phyloP scores from a whole-genome alignment of 2,888 invertebrate genomes.

The Papilio elwesi region DNA sequence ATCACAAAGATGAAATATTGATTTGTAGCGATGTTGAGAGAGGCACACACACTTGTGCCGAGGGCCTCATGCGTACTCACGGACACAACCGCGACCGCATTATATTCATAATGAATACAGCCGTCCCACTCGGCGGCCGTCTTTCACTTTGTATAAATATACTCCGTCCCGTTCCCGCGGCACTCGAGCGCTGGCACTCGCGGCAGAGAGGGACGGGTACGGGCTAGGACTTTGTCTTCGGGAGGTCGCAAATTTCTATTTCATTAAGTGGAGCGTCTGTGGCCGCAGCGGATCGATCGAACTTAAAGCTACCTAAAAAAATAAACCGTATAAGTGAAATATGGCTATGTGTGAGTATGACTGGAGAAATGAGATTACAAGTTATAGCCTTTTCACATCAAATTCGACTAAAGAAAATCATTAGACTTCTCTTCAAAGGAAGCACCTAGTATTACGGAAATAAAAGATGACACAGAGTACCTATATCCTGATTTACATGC shows the following conservation, averaged over 20 bases:
- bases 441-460: too few relatives aligned
- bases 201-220: constrained; percentile 73
- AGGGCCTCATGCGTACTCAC: constrained; percentile 68
- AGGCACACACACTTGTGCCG: constrained; percentile 70
- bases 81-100: constrained; percentile 80
- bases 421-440: too few relatives aligned
- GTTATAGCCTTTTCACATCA: too few relatives aligned
- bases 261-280: constrained; percentile 80
- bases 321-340: constrained; percentile 22
- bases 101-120: constrained; percentile 85
- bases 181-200: constrained; percentile 68
- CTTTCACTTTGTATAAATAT: constrained; percentile 84
- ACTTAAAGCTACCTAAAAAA: constrained; percentile 67
- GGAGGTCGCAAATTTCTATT: constrained; percentile 83
- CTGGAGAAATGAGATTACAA: too few relatives aligned
- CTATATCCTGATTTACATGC: too few relatives aligned
- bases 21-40: constrained; percentile 75
- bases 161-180: constrained; percentile 75
- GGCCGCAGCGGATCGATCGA: constrained; percentile 79
- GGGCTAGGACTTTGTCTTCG: constrained; percentile 81
- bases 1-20: constrained; percentile 81
- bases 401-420: too few relatives aligned
- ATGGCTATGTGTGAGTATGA: too few relatives aligned
- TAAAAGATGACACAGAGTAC: too few relatives aligned
- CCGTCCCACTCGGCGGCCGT: constrained; percentile 82